Conservation (phyloP, 2,113 vertebrate genomes). For the cattle (Bos taurus) region ARS-UCD2.0 NC_037340.1:55814001-55814500, state of each 20-base stretch:
- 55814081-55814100: background rate
- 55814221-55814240: fast-evolving
- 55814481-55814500: no score
- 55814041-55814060: fast-evolving
- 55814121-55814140: background rate
- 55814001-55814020: fast-evolving
- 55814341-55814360: background rate
- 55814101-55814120: background rate
- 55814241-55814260: background rate
- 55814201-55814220: background rate
- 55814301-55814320: background rate
- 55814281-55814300: background rate
- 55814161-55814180: fast-evolving
- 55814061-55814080: background rate
- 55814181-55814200: background rate
- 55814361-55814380: background rate
- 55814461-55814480: no score
- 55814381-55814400: background rate
- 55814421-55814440: no score
- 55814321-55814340: background rate
- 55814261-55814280: background rate
- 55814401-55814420: no score
- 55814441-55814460: no score
- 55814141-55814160: background rate
- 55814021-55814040: background rate